phyloP scores from a whole-genome alignment of 2,797 vertebrate genomes.

The Kryptolebias ocellatus region DNA sequence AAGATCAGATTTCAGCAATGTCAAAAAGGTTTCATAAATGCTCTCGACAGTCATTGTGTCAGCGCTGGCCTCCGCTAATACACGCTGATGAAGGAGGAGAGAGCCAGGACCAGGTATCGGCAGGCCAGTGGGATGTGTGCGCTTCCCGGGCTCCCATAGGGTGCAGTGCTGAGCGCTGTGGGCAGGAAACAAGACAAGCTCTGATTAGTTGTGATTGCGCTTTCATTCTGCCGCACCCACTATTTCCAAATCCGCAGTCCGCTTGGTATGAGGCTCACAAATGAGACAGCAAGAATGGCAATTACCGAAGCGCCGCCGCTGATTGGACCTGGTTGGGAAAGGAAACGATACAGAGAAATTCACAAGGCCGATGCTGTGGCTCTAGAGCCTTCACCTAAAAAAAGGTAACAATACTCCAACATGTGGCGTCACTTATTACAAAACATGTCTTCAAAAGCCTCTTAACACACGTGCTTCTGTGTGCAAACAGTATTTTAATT shows the following conservation, averaged over 20 bases:
- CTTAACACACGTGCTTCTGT: not conserved
- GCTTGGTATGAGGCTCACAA: slow-evolving; percentile 27
- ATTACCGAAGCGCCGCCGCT: slow-evolving; percentile 31
- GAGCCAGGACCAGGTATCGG: slow-evolving; percentile 93
- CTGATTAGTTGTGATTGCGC: slow-evolving; percentile 74
- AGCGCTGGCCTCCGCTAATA: slow-evolving; percentile 90
- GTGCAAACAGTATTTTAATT: slow-evolving; percentile 1
- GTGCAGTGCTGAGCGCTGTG: slow-evolving; percentile 96
- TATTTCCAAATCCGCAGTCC: slow-evolving; percentile 37
- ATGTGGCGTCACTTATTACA: not conserved
- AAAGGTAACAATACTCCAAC: not conserved
- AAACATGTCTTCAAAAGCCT: not conserved
- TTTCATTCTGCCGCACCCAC: slow-evolving; percentile 42
- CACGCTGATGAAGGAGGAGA: slow-evolving; percentile 94
- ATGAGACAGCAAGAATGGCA: slow-evolving; percentile 35
- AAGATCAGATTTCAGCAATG: slow-evolving; percentile 92
- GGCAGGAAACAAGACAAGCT: slow-evolving; percentile 81
- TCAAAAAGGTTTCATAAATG: slow-evolving; percentile 90
- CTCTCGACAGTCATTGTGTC: slow-evolving; percentile 94
- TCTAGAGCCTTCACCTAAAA: not conserved
- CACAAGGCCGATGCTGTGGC: not conserved
- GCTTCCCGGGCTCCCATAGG: slow-evolving; percentile 92
- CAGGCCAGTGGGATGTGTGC: slow-evolving; percentile 92
- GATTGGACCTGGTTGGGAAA: slow-evolving; percentile 23
- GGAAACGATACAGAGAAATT: slow-evolving; percentile 10